phyloP scores from a whole-genome alignment of 1,140 invertebrate genomes.

The Homalodisca vitripennis region DNA sequence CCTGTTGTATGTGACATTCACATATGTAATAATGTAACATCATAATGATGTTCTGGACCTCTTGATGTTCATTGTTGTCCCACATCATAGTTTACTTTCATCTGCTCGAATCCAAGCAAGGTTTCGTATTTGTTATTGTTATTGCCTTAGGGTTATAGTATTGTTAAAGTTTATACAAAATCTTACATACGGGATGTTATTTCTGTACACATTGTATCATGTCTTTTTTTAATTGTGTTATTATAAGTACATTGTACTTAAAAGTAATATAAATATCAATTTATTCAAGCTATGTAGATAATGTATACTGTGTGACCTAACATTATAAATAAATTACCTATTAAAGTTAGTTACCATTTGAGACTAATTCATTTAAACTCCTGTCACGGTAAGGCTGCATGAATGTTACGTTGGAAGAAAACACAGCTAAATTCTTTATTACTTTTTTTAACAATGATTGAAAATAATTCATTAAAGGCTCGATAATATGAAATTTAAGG shows the following conservation, averaged over 20 bases:
- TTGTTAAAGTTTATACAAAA: conserved; percentile 34
- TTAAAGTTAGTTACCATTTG: conserved; percentile 29
- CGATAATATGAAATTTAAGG: too few species aligned
- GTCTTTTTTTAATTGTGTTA: conserved; percentile 33
- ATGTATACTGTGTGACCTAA: conserved; percentile 34
- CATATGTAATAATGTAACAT: conserved; percentile 20
- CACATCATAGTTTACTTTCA: not conserved
- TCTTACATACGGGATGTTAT: conserved; percentile 34
- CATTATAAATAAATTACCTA: conserved; percentile 32
- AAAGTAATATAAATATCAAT: conserved; percentile 29
- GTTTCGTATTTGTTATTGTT: conserved; percentile 34
- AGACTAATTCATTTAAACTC: not conserved
- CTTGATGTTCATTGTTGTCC: not conserved
- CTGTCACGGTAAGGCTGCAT: too few species aligned
- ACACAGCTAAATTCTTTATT: too few species aligned
- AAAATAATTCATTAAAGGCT: too few species aligned
- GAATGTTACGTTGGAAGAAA: too few species aligned
- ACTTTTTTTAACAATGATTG: too few species aligned
- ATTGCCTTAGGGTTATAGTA: conserved; percentile 34
- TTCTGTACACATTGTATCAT: conserved; percentile 27
- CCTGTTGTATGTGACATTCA: conserved; percentile 25
- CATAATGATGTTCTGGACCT: conserved; percentile 17
- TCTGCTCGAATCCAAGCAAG: conserved; percentile 30
- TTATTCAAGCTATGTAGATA: conserved; percentile 32
- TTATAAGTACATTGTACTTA: conserved; percentile 32